Conservation (phyloP, 1,140 invertebrate genomes). For the Nasonia longicornis region DNA sequence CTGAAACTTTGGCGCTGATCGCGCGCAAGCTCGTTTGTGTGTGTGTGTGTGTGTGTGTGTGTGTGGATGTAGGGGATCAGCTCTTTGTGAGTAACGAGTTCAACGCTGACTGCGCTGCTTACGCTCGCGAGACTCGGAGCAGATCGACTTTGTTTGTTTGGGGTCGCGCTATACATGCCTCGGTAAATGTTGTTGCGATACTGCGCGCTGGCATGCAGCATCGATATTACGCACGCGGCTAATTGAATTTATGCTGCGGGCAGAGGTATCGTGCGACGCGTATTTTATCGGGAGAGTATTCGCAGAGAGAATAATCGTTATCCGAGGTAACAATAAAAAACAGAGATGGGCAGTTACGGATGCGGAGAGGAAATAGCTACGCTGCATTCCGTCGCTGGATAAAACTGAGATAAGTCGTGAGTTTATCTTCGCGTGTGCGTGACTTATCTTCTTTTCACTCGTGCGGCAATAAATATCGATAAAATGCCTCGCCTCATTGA, state of each 20-base stretch:
- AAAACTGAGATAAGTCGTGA: slow-evolving; percentile 14
- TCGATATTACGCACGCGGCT: not conserved
- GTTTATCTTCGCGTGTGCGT: not conserved
- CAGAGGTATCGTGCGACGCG: no score
- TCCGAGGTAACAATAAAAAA: no score
- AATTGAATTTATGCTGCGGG: not conserved
- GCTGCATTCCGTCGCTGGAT: slow-evolving; percentile 8
- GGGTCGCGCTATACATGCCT: no score
- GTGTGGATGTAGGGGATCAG: no score
- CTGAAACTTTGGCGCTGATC: slow-evolving; percentile 5
- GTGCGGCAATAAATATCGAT: not conserved
- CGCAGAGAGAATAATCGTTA: not conserved
- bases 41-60: no score
- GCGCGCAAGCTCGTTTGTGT: not conserved
- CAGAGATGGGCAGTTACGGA: no score
- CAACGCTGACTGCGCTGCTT: not conserved
- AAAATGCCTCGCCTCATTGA: not conserved
- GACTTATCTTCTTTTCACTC: slow-evolving; percentile 4
- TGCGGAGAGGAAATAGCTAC: no score
- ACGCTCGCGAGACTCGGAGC: not conserved
- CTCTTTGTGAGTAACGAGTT: not conserved
- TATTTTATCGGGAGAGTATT: not conserved
- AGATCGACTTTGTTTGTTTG: not conserved
- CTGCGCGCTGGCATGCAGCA: not conserved
- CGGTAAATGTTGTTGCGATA: not conserved